Evolutionary conservation across 1,140 invertebrate species (phyloP).

Genomic region (Metaphire vulgaris): DNA sequence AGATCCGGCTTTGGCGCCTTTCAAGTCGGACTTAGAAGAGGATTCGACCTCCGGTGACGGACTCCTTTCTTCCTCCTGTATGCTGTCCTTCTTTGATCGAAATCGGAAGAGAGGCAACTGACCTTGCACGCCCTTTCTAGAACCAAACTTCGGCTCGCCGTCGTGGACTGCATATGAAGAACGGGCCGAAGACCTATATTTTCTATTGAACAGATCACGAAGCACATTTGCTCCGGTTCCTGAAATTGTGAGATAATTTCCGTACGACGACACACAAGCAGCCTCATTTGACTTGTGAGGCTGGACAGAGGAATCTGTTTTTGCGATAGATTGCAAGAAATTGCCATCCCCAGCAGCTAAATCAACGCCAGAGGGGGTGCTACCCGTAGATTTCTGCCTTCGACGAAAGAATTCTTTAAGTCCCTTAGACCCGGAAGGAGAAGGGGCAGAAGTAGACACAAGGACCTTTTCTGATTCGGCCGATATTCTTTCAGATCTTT

Average conservation of each 20-base stretch:
- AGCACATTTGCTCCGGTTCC: constrained; percentile 18
- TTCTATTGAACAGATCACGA: constrained; percentile 20
- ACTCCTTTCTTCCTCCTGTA: constrained; percentile 7
- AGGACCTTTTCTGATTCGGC: background rate
- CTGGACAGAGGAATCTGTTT: background rate
- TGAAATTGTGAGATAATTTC: constrained; percentile 16
- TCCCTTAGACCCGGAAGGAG: constrained; percentile 1
- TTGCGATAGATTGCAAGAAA: background rate
- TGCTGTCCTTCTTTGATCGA: constrained; percentile 21
- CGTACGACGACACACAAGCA: constrained; percentile 5
- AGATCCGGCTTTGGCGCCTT: background rate
- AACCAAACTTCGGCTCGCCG: background rate
- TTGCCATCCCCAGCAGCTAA: background rate
- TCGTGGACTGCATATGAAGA: background rate
- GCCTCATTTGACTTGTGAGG: background rate
- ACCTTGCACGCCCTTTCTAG: constrained; percentile 1
- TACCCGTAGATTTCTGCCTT: constrained; percentile 11
- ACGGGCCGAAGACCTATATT: constrained; percentile 13
- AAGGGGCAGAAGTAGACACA: background rate
- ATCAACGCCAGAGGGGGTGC: constrained; percentile 3
- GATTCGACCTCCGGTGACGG: background rate
- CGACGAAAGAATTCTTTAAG: constrained; percentile 14
- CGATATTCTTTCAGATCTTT: background rate
- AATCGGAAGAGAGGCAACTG: constrained; percentile 7
- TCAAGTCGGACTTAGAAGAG: background rate